phyloP scores from a whole-genome alignment of 1,140 invertebrate genomes.

The Apolygus lucorum region DNA sequence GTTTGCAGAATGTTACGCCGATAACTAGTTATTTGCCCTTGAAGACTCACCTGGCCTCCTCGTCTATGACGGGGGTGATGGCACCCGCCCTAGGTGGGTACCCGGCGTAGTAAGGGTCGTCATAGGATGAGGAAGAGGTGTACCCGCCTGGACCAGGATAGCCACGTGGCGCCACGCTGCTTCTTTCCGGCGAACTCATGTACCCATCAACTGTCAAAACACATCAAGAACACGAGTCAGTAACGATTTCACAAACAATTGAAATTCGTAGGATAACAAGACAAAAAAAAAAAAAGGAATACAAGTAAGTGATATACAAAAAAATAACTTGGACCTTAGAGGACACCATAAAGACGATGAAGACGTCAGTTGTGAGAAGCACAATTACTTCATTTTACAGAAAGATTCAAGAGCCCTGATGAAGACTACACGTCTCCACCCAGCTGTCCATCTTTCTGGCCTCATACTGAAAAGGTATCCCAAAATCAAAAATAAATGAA shows the following conservation, averaged over 20 bases:
- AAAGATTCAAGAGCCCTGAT: no score
- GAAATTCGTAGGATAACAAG: slow-evolving; percentile 29
- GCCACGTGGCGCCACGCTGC: slow-evolving; percentile 35
- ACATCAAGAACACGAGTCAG: neutral
- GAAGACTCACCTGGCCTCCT: slow-evolving; percentile 67
- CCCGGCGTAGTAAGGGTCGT: slow-evolving; percentile 79
- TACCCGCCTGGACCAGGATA: slow-evolving; percentile 27
- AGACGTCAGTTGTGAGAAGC: no score
- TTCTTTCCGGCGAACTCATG: slow-evolving; percentile 77
- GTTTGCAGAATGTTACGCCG: no score
- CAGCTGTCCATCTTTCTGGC: no score
- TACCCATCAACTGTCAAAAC: slow-evolving; percentile 59
- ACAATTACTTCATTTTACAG: no score
- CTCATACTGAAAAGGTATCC: no score
- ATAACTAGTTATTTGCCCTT: no score
- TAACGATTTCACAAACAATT: no score
- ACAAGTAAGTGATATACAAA: neutral
- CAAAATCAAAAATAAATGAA: no score
- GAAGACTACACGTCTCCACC: no score
- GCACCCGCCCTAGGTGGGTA: slow-evolving; percentile 60
- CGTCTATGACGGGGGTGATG: slow-evolving; percentile 81
- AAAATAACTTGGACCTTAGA: no score
- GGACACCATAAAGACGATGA: no score
- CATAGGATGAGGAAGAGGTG: slow-evolving; percentile 43
- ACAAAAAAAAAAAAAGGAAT: neutral